Percentiles rank a stretch among this genome's conserved stretches.
phyloP scores from a whole-genome alignment of 1,140 invertebrate genomes.

The Cylas formicarius region DNA sequence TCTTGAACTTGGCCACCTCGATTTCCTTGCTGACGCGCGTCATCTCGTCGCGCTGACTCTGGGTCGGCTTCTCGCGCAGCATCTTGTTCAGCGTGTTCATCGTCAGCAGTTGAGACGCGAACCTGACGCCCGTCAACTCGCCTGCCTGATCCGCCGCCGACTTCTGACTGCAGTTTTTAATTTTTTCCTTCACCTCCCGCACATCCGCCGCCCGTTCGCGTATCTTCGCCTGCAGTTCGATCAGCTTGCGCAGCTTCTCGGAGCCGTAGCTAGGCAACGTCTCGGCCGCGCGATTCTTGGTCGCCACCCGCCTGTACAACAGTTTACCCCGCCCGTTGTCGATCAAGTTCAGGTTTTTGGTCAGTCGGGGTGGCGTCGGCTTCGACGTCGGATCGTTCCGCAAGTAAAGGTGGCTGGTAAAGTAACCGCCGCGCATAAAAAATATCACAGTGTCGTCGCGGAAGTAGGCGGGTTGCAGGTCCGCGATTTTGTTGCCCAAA shows the following conservation, averaged over 20 bases:
- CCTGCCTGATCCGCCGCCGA: neutral
- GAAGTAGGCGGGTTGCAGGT: constrained; percentile 63
- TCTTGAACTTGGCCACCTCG: constrained; percentile 51
- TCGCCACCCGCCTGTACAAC: constrained; percentile 28
- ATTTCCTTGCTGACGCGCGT: constrained; percentile 46
- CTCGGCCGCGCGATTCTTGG: constrained; percentile 49
- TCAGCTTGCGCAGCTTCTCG: constrained; percentile 56
- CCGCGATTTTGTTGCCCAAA: constrained; percentile 65
- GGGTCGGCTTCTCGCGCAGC: constrained; percentile 46
- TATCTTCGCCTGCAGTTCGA: constrained; percentile 51
- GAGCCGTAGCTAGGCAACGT: constrained; percentile 68
- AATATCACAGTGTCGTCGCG: constrained; percentile 76
- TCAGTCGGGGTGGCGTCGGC: constrained; percentile 34
- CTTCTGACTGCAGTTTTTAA: constrained; percentile 32
- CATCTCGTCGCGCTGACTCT: constrained; percentile 46
- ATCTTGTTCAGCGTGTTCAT: constrained; percentile 48
- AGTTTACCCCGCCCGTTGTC: constrained; percentile 25
- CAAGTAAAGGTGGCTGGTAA: constrained; percentile 49
- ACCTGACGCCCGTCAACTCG: constrained; percentile 18
- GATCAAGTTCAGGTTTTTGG: constrained; percentile 34
- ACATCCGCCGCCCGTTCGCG: constrained; percentile 50
- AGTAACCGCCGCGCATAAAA: constrained; percentile 80
- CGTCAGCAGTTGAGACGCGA: constrained; percentile 41
- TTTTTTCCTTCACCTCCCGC: constrained; percentile 46
- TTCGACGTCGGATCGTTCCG: constrained; percentile 30